Base-by-base conservation (phyloP, 2,888 invertebrate genomes). In the Agapostemon virescens region DNA sequence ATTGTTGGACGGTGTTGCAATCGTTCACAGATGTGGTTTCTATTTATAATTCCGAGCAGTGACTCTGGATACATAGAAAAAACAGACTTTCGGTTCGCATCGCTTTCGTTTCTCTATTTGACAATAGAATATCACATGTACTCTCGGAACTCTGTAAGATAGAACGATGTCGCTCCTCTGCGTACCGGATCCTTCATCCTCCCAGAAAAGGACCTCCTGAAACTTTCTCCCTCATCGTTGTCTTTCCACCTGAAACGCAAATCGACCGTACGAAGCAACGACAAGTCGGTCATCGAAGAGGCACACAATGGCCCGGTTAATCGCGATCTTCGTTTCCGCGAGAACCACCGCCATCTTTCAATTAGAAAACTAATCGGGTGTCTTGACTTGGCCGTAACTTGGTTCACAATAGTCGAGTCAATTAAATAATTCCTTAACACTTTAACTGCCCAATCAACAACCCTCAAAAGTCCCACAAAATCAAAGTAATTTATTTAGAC, bases 281-380 rank as follows among this genome's bases (percentile, higher is more conserved):
- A n/a, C 36, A 30, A 64, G 9, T 13, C 42, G 55, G 68, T 79
- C 13, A 78, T 78, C 72, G 68, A 73, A 70, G 75, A 69, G 69
- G 30, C 42, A 13, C 33, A n/a, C 36, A n/a, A n/a, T n/a, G 36
- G 33, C 20, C 63, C n/a, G 11, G 9, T 45, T 20, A 33, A 20
- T 36, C 20, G 9, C 3, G 33, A 30, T 9, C 3, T 17, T 20
- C 33, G 13, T 26, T 55, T 26, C 17, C 4, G 2, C 15, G 17
- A 26, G 17, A 17, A 40, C 40, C 13, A 7, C 36, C 11, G 40
- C 40, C 9, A n/a, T n/a, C n/a, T n/a, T n/a, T n/a, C n/a, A n/a
- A n/a, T n/a, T n/a, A n/a, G n/a, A n/a, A n/a, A n/a, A n/a, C n/a
- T n/a, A n/a, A n/a, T n/a, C n/a, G n/a, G n/a, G n/a, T n/a, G n/a